Conservation (phyloP, 1,140 invertebrate genomes). For the Limonius californicus region DNA sequence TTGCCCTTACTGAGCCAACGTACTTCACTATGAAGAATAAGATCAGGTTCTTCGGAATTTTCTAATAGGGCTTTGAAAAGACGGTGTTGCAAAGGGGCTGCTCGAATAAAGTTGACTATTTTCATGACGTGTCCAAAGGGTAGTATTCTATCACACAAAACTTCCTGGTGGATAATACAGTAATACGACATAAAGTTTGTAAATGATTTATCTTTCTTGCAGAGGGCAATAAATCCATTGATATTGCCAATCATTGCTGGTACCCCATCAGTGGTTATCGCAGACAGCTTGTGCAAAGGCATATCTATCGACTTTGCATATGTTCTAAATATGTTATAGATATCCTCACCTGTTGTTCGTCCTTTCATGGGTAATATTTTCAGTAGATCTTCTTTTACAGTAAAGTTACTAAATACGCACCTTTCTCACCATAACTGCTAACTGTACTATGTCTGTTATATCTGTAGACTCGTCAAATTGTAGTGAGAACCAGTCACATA, state of each 20-base stretch:
- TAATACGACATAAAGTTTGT: slow-evolving; percentile 8
- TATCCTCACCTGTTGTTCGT: slow-evolving; percentile 20
- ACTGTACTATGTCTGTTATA: neutral
- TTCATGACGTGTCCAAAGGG: slow-evolving; percentile 12
- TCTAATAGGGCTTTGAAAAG: slow-evolving; percentile 7
- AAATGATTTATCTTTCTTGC: slow-evolving; percentile 3
- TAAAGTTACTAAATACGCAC: slow-evolving; percentile 6
- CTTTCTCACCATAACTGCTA: slow-evolving; percentile 6
- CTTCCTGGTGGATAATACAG: slow-evolving; percentile 20
- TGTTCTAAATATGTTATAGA: slow-evolving; percentile 23
- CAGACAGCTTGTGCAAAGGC: slow-evolving; percentile 25
- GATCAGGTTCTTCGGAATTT: slow-evolving; percentile 3
- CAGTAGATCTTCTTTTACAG: slow-evolving; percentile 6
- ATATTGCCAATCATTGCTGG: slow-evolving; percentile 22
- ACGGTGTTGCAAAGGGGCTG: slow-evolving; percentile 12
- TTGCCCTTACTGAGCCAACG: slow-evolving; percentile 12
- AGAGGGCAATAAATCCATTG: slow-evolving; percentile 30
- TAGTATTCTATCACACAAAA: slow-evolving; percentile 14
- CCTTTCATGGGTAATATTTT: slow-evolving; percentile 11
- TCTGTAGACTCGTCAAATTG: slow-evolving; percentile 12
- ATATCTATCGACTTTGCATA: slow-evolving; percentile 20
- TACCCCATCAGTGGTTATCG: slow-evolving; percentile 23
- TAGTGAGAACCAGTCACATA: slow-evolving; percentile 1
- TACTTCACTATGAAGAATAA: slow-evolving; percentile 15
- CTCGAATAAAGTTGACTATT: slow-evolving; percentile 7